Evolutionary conservation across 2,888 invertebrate species (phyloP), one percentile per base, ranked within the genome.

Genomic region (Temnothorax ravouxi): DNA sequence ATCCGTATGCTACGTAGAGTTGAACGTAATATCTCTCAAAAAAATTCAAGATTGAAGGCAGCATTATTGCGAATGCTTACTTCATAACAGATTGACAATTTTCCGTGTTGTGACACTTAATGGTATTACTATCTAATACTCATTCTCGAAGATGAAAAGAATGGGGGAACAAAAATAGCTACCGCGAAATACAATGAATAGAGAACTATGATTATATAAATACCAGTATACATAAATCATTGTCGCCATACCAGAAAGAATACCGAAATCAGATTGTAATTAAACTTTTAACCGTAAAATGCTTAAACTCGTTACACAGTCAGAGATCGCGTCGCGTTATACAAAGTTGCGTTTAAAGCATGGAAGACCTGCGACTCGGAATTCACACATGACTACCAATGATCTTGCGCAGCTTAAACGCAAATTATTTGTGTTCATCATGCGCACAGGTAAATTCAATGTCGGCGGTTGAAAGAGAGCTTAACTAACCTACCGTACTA

Each of bases 401-500:
- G 50, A 50, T 77, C 81, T 77, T 50, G 69, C 86, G 52, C 56
- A 80, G 82, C 85, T 86, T 76, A 88, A 91, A 86, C 85, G 88
- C 90, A 89, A 67, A 92, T 91, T 92, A 92, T 92, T 92, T 91
- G 91, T 88, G 90, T 90, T 87, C 85, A 75, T 83, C 84, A 86
- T 84, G 86, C 81, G 83, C 85, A 75, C 81, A 66, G 61, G 85
- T 79, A 75, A 87, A 82, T 86, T 85, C 44, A 91, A 86, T 88
- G 85, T 69, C 62, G 81, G 64, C 38, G 76, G 72, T 77, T 89
- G 87, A 91, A 91, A 89, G 90, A 89, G 90, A 86, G 86, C 90
- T 90, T 91, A 92, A 93, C 92, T 92, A 92, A 93, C 93, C 93
- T 93, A 91, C 92, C 91, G 88, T 89, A 92, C 89, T 87, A 87